Evolutionary conservation across 2,888 invertebrate genomes (phyloP).

Genomic region (Sinopyrophorus schimmeli): DNA sequence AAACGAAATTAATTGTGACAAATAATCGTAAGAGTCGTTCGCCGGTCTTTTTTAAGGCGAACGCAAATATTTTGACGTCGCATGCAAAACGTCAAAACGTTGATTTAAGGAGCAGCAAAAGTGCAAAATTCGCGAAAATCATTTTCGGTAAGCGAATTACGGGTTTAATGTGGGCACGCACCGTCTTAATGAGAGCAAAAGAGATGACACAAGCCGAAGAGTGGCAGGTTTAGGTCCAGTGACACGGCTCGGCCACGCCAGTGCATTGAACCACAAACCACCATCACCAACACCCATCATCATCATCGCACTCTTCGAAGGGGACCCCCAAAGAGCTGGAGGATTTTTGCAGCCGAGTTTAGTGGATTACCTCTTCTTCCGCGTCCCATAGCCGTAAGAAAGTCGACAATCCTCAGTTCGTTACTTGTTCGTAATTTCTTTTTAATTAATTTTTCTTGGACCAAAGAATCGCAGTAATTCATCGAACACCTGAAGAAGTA

Average conservation of each 20-base stretch:
- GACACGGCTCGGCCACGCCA: slow-evolving; percentile 34
- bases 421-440: slow-evolving; percentile 1
- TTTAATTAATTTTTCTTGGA: slow-evolving; percentile 3
- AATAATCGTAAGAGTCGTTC: neutral
- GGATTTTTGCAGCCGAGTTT: slow-evolving; percentile 15
- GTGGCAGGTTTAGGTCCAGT: slow-evolving; percentile 30
- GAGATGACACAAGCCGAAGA: slow-evolving; percentile 23
- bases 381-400: slow-evolving; percentile 9
- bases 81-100: slow-evolving; percentile 8
- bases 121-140: too few relatives aligned
- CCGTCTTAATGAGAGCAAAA: slow-evolving; percentile 7
- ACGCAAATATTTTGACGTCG: slow-evolving; percentile 18
- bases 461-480: too few relatives aligned
- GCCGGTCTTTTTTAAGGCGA: slow-evolving; percentile 2
- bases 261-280: slow-evolving; percentile 37
- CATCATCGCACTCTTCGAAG: slow-evolving; percentile 1
- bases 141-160: neutral
- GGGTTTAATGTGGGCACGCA: slow-evolving; percentile 7
- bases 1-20: too few relatives aligned
- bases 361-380: slow-evolving; percentile 8
- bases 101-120: too few relatives aligned
- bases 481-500: slow-evolving; percentile 5
- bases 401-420: too few relatives aligned
- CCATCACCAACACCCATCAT: slow-evolving; percentile 25
- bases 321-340: slow-evolving; percentile 10